These are phyloP conservation scores for Euschistus heros DNA, from an alignment of 1,140 invertebrate species.

Conservation along the genomic window DNA sequence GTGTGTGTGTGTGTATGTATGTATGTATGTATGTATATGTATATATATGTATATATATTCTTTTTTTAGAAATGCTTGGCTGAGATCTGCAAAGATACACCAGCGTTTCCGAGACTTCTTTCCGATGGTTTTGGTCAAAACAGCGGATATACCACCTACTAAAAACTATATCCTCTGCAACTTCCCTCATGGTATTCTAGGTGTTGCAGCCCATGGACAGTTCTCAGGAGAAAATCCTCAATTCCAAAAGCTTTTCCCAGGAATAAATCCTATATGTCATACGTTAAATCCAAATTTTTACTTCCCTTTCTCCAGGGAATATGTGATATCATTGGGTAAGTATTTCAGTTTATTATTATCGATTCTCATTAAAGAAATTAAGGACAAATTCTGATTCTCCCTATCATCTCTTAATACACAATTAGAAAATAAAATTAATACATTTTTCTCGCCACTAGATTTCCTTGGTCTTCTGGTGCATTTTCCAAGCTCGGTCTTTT, in stretches of 20 bases:
- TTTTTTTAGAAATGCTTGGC: constrained; percentile 6
- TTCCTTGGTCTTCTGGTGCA: too few relatives aligned
- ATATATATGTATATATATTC: constrained; percentile 7
- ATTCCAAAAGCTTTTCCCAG: constrained; percentile 64
- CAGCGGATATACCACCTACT: constrained; percentile 59
- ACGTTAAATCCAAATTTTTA: constrained; percentile 22
- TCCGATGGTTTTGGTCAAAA: constrained; percentile 70
- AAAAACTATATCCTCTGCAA: constrained; percentile 75
- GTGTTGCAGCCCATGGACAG: constrained; percentile 57
- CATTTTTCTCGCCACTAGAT: background rate
- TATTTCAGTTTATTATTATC: background rate
- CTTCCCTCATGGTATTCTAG: constrained; percentile 83
- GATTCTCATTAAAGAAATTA: too few relatives aligned
- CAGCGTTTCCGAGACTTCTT: constrained; percentile 67
- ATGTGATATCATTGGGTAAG: constrained; percentile 11
- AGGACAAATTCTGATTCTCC: background rate
- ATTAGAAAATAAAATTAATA: background rate
- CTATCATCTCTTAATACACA: background rate
- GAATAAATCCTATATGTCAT: constrained; percentile 40
- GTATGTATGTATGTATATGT: background rate
- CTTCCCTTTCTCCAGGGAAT: constrained; percentile 21
- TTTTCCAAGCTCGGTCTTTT: background rate
- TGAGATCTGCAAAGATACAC: constrained; percentile 42
- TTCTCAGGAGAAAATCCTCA: constrained; percentile 64
- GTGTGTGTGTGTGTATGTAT: too few relatives aligned